phyloP scores from a whole-genome alignment of 2,113 vertebrate species.

The Astatoreochromis straeleni region DNA sequence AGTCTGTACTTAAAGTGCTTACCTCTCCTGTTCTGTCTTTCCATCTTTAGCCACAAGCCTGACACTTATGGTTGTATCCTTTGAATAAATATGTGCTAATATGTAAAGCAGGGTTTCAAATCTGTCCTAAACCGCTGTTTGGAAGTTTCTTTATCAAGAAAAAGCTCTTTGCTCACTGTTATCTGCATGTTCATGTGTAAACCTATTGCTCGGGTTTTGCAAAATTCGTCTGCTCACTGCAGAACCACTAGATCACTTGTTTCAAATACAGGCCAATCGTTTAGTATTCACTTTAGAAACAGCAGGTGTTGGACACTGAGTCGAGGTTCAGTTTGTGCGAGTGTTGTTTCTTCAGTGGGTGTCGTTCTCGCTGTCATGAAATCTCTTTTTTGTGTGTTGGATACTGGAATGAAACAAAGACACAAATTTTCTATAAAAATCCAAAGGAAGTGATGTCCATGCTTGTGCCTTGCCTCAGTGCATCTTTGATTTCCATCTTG shows the following conservation, averaged over 20 bases:
- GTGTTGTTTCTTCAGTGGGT: not conserved
- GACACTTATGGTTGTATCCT: not conserved
- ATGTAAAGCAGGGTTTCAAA: not conserved
- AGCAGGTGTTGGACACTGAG: not conserved
- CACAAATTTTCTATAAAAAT: not conserved
- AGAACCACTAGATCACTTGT: not conserved
- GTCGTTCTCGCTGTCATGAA: not conserved
- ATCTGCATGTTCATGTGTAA: not conserved
- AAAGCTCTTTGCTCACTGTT: not conserved
- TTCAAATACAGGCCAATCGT: not conserved
- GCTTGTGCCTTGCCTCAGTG: not conserved
- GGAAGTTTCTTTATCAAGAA: not conserved
- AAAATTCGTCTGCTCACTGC: not conserved
- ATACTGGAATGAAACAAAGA: not conserved
- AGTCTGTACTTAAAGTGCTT: constrained; percentile 12
- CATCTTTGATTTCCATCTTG: not conserved
- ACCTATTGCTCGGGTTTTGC: not conserved
- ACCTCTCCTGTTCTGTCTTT: not conserved
- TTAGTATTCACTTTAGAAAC: not conserved
- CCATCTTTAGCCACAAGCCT: not conserved
- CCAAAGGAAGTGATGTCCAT: not conserved
- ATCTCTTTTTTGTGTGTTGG: not conserved
- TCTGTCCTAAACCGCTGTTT: not conserved
- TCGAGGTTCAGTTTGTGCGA: not conserved
- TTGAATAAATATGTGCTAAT: not conserved